Percentiles rank a stretch among this genome's conserved stretches.
phyloP scores from a whole-genome alignment of 2,888 invertebrate genomes.

The Apocheima hispidaria region DNA sequence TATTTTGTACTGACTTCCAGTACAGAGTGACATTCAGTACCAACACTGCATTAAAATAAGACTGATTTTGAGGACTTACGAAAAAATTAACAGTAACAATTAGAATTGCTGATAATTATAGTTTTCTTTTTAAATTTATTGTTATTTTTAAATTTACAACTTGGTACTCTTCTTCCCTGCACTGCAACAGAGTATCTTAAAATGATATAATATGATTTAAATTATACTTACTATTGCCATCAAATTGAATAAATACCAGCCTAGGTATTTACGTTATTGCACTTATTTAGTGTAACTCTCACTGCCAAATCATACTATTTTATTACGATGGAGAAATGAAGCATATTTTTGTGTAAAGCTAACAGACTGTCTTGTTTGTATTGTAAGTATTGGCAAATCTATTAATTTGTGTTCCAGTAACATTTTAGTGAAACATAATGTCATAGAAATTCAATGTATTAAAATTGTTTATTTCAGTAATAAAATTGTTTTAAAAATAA shows the following conservation, averaged over 20 bases:
- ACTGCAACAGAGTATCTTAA: not conserved
- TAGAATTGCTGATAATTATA: not conserved
- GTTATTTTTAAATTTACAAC: no score
- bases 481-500: slow-evolving; percentile 40
- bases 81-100: not conserved
- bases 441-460: slow-evolving; percentile 40
- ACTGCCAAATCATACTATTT: slow-evolving; percentile 33
- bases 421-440: slow-evolving; percentile 30
- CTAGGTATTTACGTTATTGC: not conserved
- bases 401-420: slow-evolving; percentile 5
- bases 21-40: slow-evolving; percentile 13
- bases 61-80: slow-evolving; percentile 42
- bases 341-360: slow-evolving; percentile 5
- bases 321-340: not conserved
- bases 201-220: no score
- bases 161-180: not conserved
- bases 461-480: slow-evolving; percentile 38
- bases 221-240: not conserved
- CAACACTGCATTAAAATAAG: slow-evolving; percentile 32
- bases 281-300: slow-evolving; percentile 4
- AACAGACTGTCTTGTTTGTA: not conserved
- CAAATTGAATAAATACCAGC: not conserved
- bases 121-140: not conserved
- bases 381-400: not conserved
- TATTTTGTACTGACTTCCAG: slow-evolving; percentile 15